Evolutionary conservation across 1,140 invertebrate genomes (phyloP).

Genomic region (Teleopsis dalmanni): DNA sequence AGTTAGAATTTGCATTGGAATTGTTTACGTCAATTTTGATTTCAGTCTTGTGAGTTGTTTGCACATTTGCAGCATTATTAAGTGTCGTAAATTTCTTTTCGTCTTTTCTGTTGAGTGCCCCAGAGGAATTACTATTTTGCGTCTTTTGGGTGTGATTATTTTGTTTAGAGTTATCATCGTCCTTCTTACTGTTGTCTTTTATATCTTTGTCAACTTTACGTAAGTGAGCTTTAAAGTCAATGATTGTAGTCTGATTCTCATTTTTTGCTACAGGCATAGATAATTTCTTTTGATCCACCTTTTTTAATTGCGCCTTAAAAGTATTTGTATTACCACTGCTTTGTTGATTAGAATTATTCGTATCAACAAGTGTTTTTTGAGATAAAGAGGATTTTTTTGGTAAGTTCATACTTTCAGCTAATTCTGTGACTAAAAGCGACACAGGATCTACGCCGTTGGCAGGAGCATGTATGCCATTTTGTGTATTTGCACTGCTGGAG

Average conservation of each 20-base stretch:
- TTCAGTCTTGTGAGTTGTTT: constrained; percentile 41
- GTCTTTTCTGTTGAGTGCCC: constrained; percentile 24
- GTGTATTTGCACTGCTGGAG: constrained; percentile 15
- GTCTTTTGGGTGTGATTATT: not conserved
- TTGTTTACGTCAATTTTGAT: constrained; percentile 38
- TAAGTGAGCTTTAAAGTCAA: constrained; percentile 76
- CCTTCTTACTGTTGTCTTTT: constrained; percentile 11
- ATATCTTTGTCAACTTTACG: constrained; percentile 63
- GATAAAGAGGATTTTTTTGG: constrained; percentile 30
- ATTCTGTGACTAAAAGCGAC: constrained; percentile 68
- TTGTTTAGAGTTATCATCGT: constrained; percentile 21
- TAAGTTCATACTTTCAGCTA: constrained; percentile 56
- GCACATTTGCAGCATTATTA: not conserved
- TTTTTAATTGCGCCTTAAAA: constrained; percentile 60
- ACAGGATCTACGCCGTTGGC: constrained; percentile 57
- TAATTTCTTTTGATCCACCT: constrained; percentile 56
- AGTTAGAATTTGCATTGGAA: constrained; percentile 15
- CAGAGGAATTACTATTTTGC: constrained; percentile 29
- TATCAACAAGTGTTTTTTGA: constrained; percentile 14
- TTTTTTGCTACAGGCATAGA: constrained; percentile 47
- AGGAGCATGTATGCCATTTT: constrained; percentile 19
- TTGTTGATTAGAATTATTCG: not conserved
- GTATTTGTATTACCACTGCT: constrained; percentile 30
- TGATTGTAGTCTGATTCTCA: constrained; percentile 53
- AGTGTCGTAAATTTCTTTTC: constrained; percentile 23